Evolutionary conservation across 2,113 vertebrate species (phyloP).

Genomic region (Protobothrops flavoviridis): DNA sequence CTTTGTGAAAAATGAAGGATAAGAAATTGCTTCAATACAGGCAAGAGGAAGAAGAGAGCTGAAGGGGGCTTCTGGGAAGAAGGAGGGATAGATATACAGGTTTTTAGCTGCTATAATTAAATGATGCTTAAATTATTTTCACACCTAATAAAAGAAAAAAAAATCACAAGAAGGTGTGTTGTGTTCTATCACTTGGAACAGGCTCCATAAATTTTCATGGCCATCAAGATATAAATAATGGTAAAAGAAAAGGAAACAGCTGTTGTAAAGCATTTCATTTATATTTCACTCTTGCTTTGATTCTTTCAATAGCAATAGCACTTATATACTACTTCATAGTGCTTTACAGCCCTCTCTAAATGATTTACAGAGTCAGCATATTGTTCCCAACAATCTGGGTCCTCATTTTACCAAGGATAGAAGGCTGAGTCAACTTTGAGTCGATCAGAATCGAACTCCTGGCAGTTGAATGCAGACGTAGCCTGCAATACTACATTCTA

Average conservation of each 20-base stretch:
- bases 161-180: neutral
- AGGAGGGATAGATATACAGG: neutral
- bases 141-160: neutral
- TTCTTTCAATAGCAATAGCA: neutral
- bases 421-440: neutral
- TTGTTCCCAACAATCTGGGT: neutral
- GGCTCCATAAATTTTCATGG: neutral
- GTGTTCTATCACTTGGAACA: neutral
- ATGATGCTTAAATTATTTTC: neutral
- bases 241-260: neutral
- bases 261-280: neutral
- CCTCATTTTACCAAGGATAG: neutral
- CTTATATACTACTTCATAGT: neutral
- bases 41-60: neutral
- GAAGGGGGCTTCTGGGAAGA: neutral
- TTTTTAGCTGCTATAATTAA: neutral
- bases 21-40: neutral
- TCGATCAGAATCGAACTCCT: neutral
- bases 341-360: neutral
- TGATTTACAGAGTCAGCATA: neutral
- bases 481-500: neutral
- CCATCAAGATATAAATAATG: neutral
- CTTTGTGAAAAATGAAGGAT: neutral
- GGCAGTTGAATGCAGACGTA: neutral
- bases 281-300: neutral